Evolutionary conservation across 1,140 invertebrate genomes (phyloP).

Genomic region (Neocloeon triangulifer): DNA sequence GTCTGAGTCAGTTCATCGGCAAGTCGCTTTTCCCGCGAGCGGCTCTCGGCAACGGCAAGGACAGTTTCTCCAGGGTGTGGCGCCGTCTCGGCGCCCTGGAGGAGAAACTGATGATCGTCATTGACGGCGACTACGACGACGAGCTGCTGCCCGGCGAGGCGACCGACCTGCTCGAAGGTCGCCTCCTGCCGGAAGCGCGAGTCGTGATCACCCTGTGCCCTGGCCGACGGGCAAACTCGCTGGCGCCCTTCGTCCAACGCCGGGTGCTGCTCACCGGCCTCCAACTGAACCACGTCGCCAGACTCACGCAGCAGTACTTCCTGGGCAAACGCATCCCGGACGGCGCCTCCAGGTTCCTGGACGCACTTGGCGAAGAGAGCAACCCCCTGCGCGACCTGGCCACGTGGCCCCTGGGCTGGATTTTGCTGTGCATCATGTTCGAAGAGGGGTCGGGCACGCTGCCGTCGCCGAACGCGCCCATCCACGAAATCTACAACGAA

Average conservation of each 20-base stretch:
- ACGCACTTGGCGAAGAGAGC: slow-evolving; percentile 8
- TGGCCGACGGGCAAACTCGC: slow-evolving; percentile 13
- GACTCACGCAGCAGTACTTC: slow-evolving; percentile 22
- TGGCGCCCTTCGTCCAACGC: slow-evolving; percentile 19
- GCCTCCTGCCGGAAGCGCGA: slow-evolving; percentile 25
- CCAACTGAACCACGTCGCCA: slow-evolving; percentile 25
- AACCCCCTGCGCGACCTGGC: slow-evolving; percentile 18
- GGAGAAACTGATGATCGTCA: slow-evolving; percentile 24
- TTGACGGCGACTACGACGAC: slow-evolving; percentile 29
- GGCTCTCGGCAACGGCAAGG: slow-evolving; percentile 13
- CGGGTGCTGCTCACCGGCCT: slow-evolving; percentile 24
- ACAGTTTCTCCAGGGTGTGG: slow-evolving; percentile 14
- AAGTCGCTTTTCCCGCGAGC: slow-evolving; percentile 22
- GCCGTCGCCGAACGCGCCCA: slow-evolving; percentile 12
- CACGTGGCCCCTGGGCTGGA: slow-evolving; percentile 26
- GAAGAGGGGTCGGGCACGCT: slow-evolving; percentile 16
- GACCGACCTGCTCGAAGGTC: slow-evolving; percentile 24
- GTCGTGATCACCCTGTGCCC: slow-evolving; percentile 25
- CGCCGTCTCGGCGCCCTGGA: slow-evolving; percentile 13
- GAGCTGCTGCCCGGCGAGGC: slow-evolving; percentile 16
- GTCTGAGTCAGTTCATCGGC: slow-evolving; percentile 20
- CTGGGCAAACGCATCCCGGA: slow-evolving; percentile 19
- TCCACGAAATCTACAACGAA: slow-evolving; percentile 15
- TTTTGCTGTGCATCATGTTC: slow-evolving; percentile 24
- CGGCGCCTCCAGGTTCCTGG: slow-evolving; percentile 10